phyloP scores from a whole-genome alignment of 2,113 vertebrate genomes.

The Chloroceryle aenea region DNA sequence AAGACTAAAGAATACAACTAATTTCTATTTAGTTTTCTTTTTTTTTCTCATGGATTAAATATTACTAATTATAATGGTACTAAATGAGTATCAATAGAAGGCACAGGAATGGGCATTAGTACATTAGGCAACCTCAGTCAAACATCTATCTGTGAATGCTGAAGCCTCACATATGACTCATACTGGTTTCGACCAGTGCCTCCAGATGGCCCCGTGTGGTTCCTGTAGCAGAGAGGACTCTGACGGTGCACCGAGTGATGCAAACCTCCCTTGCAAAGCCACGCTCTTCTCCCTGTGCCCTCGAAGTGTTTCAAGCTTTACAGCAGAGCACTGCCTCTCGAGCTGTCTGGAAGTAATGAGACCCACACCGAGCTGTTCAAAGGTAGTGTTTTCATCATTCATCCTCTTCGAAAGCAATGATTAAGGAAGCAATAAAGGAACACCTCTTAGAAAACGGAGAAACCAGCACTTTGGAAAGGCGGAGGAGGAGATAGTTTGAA shows the following conservation, averaged over 20 bases:
- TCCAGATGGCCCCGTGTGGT: neutral
- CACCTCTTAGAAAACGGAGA: conserved; percentile 58
- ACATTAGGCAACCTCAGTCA: neutral
- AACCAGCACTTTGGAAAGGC: conserved; percentile 59
- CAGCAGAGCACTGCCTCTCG: conserved; percentile 37
- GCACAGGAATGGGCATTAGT: neutral
- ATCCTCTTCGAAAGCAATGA: conserved; percentile 63
- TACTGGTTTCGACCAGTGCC: neutral
- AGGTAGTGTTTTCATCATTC: conserved; percentile 65
- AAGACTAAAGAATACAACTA: neutral
- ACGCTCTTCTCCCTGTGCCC: neutral
- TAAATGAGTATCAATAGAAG: conserved; percentile 20
- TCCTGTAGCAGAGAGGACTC: conserved; percentile 5
- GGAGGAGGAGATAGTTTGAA: conserved; percentile 63
- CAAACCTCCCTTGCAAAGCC: conserved; percentile 2
- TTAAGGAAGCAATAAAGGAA: conserved; percentile 69
- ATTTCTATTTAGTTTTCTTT: conserved; percentile 22
- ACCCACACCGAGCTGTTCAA: neutral
- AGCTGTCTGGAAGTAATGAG: conserved; percentile 23
- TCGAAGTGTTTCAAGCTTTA: conserved; percentile 35
- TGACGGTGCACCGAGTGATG: neutral
- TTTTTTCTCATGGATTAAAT: neutral
- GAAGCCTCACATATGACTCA: neutral
- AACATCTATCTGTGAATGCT: neutral
- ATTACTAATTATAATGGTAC: neutral